Base-by-base conservation (phyloP, 2,797 vertebrate genomes). In the Microtus californicus region DNA sequence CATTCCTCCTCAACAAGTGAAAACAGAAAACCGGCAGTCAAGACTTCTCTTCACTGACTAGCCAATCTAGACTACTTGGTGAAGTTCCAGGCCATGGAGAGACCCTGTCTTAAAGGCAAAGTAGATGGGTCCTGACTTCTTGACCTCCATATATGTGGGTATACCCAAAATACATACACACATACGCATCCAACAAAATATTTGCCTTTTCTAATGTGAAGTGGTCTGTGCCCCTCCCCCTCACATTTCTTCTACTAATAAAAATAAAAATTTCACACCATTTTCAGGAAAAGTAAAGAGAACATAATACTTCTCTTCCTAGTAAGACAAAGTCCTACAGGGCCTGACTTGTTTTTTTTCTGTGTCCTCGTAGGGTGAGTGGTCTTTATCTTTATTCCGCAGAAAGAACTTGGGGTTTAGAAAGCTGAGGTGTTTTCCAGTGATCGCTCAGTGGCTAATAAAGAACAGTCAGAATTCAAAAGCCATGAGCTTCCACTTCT, bases 401-500 rank as follows among this genome's bases (percentile, higher is more conserved):
- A 74, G n/a, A 40, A 19, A 61, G 80, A 79, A 76, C 80, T 14
- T 34, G 37, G 51, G 48, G 14, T 82, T 69, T 87, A 73, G 83
- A 91, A 74, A 48, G 59, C 3, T 5, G 29, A 82, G 27, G 34
- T 21, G 21, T 69, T 89, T 77, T 54, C 9, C 48, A 80, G 19
- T 45, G 45, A 63, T 73, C 5, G n/a, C 78, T 73, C 11, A 8
- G 31, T 79, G 40, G 11, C n/a, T 85, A 29, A 14, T 61, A 78
- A 91, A 69, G 12, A 80, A 43, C 82, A 37, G 69, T 92, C 85
- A 91, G 61, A 48, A 59, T 90, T 92, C 27, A 92, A 77, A 79
- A 83, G 74, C 63, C 43, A 51, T 11, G 15, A 48, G 83, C 82
- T 76, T 74, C 85, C 19, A 63, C 51, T 81, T 34, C 11, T 86